phyloP scores from a whole-genome alignment of 2,797 vertebrate species.

The Orientallactaga sibirica region DNA sequence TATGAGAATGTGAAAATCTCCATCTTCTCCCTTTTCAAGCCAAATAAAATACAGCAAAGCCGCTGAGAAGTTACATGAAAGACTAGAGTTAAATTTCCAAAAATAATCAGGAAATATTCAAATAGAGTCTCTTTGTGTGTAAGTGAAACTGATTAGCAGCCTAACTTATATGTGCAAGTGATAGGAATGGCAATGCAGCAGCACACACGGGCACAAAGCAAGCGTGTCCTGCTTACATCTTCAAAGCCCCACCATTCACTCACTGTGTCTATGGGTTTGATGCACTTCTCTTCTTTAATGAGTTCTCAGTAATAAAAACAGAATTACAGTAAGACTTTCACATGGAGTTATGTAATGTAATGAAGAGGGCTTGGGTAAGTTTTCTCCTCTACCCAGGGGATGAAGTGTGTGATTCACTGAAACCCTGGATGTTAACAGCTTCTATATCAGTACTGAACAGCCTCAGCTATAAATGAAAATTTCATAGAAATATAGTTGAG shows the following conservation, averaged over 20 bases:
- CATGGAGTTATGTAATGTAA: conserved; percentile 44
- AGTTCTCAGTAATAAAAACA: conserved; percentile 71
- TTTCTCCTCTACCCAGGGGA: conserved; percentile 42
- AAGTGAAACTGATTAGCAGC: conserved; percentile 35
- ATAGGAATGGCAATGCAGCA: neutral
- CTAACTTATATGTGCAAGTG: neutral
- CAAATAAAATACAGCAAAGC: conserved; percentile 67
- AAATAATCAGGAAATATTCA: conserved; percentile 72
- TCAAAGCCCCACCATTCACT: conserved; percentile 27
- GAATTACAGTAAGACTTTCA: conserved; percentile 59
- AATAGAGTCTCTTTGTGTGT: conserved; percentile 11
- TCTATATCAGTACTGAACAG: conserved; percentile 12
- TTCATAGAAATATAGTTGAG: conserved; percentile 33
- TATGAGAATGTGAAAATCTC: conserved; percentile 67
- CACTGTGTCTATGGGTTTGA: conserved; percentile 21
- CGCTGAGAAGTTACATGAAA: conserved; percentile 59
- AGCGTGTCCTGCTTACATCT: neutral
- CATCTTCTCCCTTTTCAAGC: conserved; percentile 37
- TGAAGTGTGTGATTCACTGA: conserved; percentile 59
- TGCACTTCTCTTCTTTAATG: conserved; percentile 43
- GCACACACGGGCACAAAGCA: neutral
- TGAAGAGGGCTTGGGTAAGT: conserved; percentile 37
- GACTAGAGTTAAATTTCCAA: conserved; percentile 48
- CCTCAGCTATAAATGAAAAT: conserved; percentile 57
- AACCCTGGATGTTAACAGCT: conserved; percentile 62